Base-by-base conservation (phyloP, 2,113 vertebrate species). In the Aix galericulata region DNA sequence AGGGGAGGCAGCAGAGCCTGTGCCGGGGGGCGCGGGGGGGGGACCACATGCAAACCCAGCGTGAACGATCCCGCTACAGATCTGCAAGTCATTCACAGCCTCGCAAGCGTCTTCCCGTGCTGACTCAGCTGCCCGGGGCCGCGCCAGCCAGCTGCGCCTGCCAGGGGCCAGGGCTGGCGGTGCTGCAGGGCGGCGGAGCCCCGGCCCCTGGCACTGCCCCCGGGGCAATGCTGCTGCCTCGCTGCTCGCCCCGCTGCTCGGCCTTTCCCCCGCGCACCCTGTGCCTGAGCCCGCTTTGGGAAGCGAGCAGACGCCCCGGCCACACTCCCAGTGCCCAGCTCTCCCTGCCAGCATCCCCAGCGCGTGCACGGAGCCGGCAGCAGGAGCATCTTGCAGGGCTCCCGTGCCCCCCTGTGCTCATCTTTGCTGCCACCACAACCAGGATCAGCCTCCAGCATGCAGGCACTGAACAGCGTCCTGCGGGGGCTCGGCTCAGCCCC, bases 51-150 rank as follows among this genome's bases (percentile, higher is more conserved):
- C 13, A 13, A 69, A 29, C 21, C 60, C 58, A 8, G 52, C 11
- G 36, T 44, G 42, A 80, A 74, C 9, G 20, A 88, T 53, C 85
- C 84, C 3, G 14, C 53, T 67, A 36, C 81, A 23, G 94, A 95
- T 72, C 89, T 95, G 94, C 88, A 96, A 95, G 96, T 89, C 86
- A 92, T 20, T 3, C 67, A 82, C 74, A 53, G 73, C 29, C 23
- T 62, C 16, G 2, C 82, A 82, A 87, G 86, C 15, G n/a, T 88
- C 75, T 44, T 44, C 74, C 42, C 20, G 6, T 8, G 79, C 86
- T 90, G 82, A 93, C 82, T 92, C 83, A 95, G 93, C 85, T 60
- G 75, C 91, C n/a, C 8, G 2, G 74, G 88, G 84, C 26, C 1
- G 3, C 38, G 21, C 53, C 93, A 79, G 91, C 46, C 92, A 6